Percentiles rank a stretch among this genome's conserved stretches.
Evolutionary conservation across 92 coral and sea anemone genomes (phyloP).

Genomic region (Metridium senile): DNA sequence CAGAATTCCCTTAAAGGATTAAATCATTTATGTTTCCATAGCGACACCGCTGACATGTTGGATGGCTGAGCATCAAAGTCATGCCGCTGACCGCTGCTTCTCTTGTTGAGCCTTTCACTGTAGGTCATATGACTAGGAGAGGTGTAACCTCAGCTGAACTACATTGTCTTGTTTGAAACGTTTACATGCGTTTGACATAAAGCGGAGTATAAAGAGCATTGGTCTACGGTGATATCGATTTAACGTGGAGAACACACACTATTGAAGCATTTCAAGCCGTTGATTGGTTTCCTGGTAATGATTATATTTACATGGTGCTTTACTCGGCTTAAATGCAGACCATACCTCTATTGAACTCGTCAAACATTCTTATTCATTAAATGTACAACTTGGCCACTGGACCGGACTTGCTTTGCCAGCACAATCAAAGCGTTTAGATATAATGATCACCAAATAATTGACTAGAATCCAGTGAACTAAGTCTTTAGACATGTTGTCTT

Average conservation of each 20-base stretch:
- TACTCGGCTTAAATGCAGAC: too few species aligned
- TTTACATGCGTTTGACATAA: constrained; percentile 1
- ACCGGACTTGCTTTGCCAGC: constrained; percentile 2
- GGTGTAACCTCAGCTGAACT: background rate
- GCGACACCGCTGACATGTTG: constrained; percentile 5
- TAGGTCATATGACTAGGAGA: background rate
- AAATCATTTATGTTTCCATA: background rate
- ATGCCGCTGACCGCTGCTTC: background rate
- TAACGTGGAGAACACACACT: too few species aligned
- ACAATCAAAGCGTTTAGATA: background rate
- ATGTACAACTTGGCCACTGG: background rate
- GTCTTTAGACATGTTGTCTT: background rate
- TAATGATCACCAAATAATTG: too few species aligned
- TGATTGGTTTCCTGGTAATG: too few species aligned
- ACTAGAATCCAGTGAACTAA: too few species aligned
- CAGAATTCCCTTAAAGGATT: background rate
- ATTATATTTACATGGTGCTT: too few species aligned
- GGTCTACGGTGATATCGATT: too few species aligned
- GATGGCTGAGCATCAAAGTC: background rate
- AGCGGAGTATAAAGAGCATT: too few species aligned
- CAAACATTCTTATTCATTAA: too few species aligned
- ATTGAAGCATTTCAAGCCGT: too few species aligned
- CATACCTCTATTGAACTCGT: background rate
- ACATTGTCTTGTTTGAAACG: background rate
- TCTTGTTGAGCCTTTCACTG: background rate